A percentile compares a stretch with the other conserved stretches of the same genome.
These are phyloP conservation scores for Chloroclystis v-ata DNA, from an alignment of 2,888 invertebrate species.

Conservation along the genomic window DNA sequence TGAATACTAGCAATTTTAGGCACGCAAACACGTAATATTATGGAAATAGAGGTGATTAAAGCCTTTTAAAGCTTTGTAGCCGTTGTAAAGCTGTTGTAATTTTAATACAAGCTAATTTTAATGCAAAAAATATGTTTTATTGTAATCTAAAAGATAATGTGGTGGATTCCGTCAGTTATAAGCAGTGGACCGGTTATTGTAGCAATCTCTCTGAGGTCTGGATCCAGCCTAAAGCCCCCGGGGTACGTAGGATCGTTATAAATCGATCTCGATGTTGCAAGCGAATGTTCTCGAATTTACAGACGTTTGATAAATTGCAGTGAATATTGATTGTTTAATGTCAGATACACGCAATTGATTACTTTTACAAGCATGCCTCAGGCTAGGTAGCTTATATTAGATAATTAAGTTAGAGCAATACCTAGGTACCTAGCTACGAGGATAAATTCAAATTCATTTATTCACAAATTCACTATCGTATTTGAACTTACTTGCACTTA, in stretches of 20 bases:
- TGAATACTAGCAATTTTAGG: constrained; percentile 42
- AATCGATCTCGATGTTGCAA: constrained; percentile 29
- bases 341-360: background rate
- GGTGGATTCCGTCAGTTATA: background rate
- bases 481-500: too few species aligned
- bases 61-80: constrained; percentile 8
- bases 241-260: constrained; percentile 42
- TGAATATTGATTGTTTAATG: background rate
- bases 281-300: constrained; percentile 19
- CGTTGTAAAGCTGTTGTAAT: background rate
- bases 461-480: too few species aligned
- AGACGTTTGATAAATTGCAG: constrained; percentile 1
- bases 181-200: background rate
- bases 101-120: background rate
- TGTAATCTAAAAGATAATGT: too few species aligned
- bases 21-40: constrained; percentile 53
- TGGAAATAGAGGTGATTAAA: constrained; percentile 34
- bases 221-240: constrained; percentile 48
- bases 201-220: constrained; percentile 46
- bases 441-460: too few species aligned
- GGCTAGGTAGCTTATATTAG: too few species aligned
- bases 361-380: too few species aligned
- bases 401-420: too few species aligned
- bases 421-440: too few species aligned
- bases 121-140: too few species aligned